phyloP scores from a whole-genome alignment of 2,888 invertebrate species.

The Drosophila buzzatii region DNA sequence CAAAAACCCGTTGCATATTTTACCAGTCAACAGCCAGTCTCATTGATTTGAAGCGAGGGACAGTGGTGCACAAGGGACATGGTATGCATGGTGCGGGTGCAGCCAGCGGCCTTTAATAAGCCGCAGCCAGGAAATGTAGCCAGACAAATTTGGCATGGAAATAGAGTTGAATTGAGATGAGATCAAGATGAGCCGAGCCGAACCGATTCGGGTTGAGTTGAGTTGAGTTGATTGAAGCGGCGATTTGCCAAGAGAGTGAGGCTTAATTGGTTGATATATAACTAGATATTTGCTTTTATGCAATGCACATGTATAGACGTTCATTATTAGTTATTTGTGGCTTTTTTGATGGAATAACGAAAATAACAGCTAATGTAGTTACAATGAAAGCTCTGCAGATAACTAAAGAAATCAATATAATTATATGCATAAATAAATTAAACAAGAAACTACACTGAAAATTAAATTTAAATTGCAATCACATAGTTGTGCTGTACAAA shows the following conservation, averaged over 20 bases:
- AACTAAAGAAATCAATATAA: neutral
- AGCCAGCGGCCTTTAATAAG: slow-evolving; percentile 61
- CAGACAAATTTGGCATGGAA: slow-evolving; percentile 39
- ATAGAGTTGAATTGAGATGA: slow-evolving; percentile 37
- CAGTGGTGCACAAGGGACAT: neutral
- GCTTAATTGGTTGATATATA: slow-evolving; percentile 50
- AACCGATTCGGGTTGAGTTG: slow-evolving; percentile 5
- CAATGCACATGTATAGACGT: slow-evolving; percentile 27
- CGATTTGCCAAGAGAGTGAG: slow-evolving; percentile 37
- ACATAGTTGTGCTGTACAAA: neutral
- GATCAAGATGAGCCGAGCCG: slow-evolving; percentile 22
- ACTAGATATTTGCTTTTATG: slow-evolving; percentile 32
- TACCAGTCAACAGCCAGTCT: slow-evolving; percentile 39
- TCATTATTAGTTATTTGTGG: slow-evolving; percentile 39
- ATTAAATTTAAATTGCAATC: neutral
- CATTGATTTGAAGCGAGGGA: slow-evolving; percentile 22
- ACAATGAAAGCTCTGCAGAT: neutral
- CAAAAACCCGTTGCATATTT: slow-evolving; percentile 58
- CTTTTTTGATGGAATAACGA: slow-evolving; percentile 20
- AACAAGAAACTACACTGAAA: neutral
- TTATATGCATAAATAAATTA: neutral
- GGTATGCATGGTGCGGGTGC: slow-evolving; percentile 63
- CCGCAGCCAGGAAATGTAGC: slow-evolving; percentile 55
- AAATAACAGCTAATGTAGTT: neutral
- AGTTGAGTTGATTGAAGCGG: slow-evolving; percentile 36